Conservation (phyloP, 2,113 vertebrate genomes). For the Pholis gunnellus region DNA sequence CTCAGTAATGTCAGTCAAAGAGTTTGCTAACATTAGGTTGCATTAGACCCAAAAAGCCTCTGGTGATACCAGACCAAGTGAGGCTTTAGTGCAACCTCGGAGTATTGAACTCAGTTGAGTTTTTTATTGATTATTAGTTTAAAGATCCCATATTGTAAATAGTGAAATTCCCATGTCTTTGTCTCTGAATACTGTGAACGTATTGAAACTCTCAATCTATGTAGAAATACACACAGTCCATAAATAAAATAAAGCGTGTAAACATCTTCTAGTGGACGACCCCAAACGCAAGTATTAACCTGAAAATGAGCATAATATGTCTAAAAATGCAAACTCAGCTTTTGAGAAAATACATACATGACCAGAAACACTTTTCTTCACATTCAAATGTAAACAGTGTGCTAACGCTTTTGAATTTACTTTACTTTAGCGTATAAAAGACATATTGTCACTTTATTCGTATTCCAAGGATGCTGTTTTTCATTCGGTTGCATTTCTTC, state of each 20-base stretch:
- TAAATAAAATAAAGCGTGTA: neutral
- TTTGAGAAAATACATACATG: neutral
- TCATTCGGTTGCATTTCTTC: conserved; percentile 4
- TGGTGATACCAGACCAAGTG: neutral
- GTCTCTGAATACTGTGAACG: too few species aligned
- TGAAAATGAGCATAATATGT: neutral
- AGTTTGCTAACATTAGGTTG: neutral
- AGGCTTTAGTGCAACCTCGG: neutral
- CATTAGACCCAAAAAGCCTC: neutral
- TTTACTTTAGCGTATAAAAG: neutral
- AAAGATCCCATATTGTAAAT: too few species aligned
- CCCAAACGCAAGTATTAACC: neutral
- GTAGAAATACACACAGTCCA: too few species aligned
- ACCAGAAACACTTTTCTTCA: neutral
- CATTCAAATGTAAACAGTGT: neutral
- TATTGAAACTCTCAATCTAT: neutral
- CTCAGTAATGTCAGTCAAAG: neutral
- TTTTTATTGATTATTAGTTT: neutral
- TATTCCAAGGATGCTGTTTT: neutral
- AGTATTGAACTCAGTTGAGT: neutral
- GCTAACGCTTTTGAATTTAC: neutral
- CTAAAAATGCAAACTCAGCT: neutral
- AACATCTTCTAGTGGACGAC: neutral
- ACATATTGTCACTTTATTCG: neutral
- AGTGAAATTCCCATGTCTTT: too few species aligned